A percentile compares a stretch with the other conserved stretches of the same genome.
Evolutionary conservation across 30 jellyfish, hydroid and myxozoan species (phyloP).

Genomic region (Pseudorhiza aurosa): DNA sequence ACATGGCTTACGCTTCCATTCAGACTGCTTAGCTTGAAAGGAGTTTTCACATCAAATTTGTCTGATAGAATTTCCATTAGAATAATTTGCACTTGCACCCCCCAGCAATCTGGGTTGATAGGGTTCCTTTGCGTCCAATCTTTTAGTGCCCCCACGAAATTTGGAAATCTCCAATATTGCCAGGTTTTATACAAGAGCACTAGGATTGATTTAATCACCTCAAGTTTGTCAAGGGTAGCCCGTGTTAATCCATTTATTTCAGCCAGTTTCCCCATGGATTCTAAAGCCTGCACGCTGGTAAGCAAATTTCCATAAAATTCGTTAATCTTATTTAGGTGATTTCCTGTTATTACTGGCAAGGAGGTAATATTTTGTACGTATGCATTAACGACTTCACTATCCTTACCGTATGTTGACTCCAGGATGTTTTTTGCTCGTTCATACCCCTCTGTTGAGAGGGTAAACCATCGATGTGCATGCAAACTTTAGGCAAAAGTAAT

Average conservation of each 20-base stretch:
- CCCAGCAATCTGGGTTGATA: neutral
- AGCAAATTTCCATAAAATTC: constrained; percentile 32
- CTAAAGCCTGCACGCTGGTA: constrained; percentile 60
- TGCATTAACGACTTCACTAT: constrained; percentile 72
- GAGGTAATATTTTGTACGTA: constrained; percentile 60
- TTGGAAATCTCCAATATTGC: constrained; percentile 50
- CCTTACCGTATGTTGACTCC: constrained; percentile 57
- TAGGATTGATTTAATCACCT: constrained; percentile 56
- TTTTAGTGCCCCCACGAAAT: constrained; percentile 39
- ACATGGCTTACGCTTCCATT: constrained; percentile 20
- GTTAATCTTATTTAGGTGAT: constrained; percentile 23
- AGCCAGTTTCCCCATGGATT: constrained; percentile 64
- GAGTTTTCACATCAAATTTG: neutral
- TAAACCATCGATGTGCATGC: constrained; percentile 40
- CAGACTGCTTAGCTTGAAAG: constrained; percentile 33
- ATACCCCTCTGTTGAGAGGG: constrained; percentile 78
- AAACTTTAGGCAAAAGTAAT: constrained; percentile 49
- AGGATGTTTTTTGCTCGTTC: constrained; percentile 74
- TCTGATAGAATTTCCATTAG: neutral
- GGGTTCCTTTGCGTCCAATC: constrained; percentile 66
- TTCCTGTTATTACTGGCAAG: constrained; percentile 59
- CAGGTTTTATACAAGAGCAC: constrained; percentile 51
- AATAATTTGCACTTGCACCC: constrained; percentile 19
- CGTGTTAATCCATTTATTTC: constrained; percentile 54
- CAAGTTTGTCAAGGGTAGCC: constrained; percentile 67